Conservation (phyloP, 2,797 vertebrate species). For the Choloepus didactylus region DNA sequence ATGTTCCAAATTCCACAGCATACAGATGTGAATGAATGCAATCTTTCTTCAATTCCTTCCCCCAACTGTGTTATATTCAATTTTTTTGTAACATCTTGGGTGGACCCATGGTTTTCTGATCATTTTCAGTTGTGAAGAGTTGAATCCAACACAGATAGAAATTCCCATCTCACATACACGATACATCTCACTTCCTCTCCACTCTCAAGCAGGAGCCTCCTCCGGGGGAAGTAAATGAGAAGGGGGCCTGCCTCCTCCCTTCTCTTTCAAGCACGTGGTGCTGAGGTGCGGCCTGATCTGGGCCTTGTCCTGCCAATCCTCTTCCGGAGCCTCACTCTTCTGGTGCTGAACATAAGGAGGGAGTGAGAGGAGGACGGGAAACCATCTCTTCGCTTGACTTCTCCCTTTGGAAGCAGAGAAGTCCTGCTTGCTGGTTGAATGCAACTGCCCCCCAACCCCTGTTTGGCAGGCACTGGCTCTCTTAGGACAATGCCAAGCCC, state of each 20-base stretch:
- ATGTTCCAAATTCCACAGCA: not conserved
- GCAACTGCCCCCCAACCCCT: too few species aligned
- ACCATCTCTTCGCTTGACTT: not conserved
- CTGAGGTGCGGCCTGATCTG: too few species aligned
- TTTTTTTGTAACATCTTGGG: not conserved
- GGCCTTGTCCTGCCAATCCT: accelerated
- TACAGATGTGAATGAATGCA: not conserved
- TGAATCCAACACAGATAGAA: not conserved
- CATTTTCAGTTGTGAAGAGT: not conserved
- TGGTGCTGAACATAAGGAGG: not conserved
- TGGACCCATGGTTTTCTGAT: not conserved
- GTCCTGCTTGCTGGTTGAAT: not conserved
- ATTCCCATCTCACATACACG: not conserved
- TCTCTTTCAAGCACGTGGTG: not conserved
- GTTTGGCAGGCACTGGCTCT: too few species aligned
- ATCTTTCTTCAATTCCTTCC: not conserved
- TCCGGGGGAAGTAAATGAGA: not conserved
- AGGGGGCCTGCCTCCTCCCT: accelerated
- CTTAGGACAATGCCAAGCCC: not conserved
- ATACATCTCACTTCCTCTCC: not conserved
- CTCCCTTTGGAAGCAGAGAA: not conserved
- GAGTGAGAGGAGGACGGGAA: not conserved
- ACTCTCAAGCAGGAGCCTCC: accelerated
- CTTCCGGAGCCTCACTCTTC: not conserved
- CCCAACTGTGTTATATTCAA: not conserved